Evolutionary conservation across 2,113 vertebrate species (phyloP).

Genomic region (Hemibagrus wyckioides): DNA sequence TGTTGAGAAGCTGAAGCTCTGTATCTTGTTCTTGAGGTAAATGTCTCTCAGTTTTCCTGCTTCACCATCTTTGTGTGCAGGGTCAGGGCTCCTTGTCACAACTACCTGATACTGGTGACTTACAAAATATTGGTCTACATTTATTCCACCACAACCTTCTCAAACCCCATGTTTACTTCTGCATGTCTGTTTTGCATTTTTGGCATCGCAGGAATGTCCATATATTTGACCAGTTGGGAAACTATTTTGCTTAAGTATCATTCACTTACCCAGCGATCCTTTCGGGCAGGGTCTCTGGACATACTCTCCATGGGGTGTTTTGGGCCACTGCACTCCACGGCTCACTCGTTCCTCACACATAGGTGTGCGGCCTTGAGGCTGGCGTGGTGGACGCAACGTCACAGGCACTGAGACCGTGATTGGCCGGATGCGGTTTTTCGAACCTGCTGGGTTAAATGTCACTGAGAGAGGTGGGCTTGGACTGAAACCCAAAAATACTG

Average conservation of each 20-base stretch:
- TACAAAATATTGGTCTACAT: not conserved
- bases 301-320: slow-evolving; percentile 85
- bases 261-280: slow-evolving; percentile 82
- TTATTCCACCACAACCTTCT: not conserved
- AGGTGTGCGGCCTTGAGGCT: slow-evolving; percentile 72
- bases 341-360: slow-evolving; percentile 82
- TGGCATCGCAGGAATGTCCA: not conserved
- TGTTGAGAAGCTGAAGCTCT: not conserved
- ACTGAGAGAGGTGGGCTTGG: slow-evolving; percentile 80
- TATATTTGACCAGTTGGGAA: not conserved
- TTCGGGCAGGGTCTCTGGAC: slow-evolving; percentile 91
- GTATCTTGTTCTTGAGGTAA: not conserved
- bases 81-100: not conserved
- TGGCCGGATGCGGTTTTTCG: slow-evolving; percentile 84
- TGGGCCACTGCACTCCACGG: slow-evolving; percentile 86
- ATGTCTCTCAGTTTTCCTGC: not conserved
- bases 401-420: slow-evolving; percentile 82
- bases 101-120: not conserved
- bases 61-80: not conserved
- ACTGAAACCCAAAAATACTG: slow-evolving; percentile 66
- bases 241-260: not conserved
- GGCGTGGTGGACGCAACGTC: slow-evolving; percentile 81
- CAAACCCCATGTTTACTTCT: not conserved
- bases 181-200: not conserved
- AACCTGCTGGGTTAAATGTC: slow-evolving; percentile 84